phyloP scores from a whole-genome alignment of 2,113 vertebrate species.

The Zosterops hypoxanthus region DNA sequence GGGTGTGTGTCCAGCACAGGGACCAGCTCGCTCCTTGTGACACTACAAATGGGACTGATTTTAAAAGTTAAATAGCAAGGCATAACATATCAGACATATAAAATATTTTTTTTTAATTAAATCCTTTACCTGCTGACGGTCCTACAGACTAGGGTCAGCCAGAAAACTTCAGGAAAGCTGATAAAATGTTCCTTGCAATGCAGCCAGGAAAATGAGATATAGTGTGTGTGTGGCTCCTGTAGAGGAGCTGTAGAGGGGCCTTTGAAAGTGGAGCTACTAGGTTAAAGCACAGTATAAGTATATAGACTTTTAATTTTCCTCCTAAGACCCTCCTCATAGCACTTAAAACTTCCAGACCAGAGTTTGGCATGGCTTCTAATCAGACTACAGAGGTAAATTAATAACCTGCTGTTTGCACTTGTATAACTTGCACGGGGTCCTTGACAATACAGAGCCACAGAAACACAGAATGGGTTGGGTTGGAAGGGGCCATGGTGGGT shows the following conservation, averaged over 20 bases:
- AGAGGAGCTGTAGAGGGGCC: neutral
- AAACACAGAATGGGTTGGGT: neutral
- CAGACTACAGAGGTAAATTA: neutral
- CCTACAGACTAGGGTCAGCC: neutral
- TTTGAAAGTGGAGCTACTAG: neutral
- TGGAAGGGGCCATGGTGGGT: neutral
- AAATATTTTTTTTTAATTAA: neutral
- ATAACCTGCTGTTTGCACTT: neutral
- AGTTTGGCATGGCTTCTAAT: neutral
- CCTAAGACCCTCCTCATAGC: neutral
- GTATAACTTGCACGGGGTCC: neutral
- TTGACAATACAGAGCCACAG: neutral
- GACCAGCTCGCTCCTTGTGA: neutral
- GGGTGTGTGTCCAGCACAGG: constrained; percentile 73
- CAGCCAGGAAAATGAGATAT: neutral
- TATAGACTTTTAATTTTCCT: neutral
- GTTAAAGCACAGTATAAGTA: neutral
- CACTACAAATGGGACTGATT: neutral
- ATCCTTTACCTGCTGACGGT: neutral
- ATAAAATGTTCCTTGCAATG: neutral
- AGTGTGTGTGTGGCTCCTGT: neutral
- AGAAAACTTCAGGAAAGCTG: neutral
- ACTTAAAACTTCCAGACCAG: rapidly evolving
- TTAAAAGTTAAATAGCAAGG: neutral
- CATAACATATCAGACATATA: neutral